Conservation (phyloP, 2,113 vertebrate species). For the Sinocyclocheilus anophthalmus region DNA sequence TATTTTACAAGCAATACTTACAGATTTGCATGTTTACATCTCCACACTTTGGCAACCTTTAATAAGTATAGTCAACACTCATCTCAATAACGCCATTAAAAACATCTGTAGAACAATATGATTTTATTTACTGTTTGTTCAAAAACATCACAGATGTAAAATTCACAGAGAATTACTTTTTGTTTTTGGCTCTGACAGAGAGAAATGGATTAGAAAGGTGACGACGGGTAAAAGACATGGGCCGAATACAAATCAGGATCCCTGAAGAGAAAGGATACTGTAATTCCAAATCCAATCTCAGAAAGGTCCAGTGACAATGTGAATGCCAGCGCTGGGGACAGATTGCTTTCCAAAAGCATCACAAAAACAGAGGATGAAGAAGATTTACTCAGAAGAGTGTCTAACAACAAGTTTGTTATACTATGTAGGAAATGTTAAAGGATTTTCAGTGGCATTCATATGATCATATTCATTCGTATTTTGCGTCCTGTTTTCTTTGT, state of each 20-base stretch:
- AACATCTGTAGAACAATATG: background rate
- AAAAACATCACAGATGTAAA: constrained; percentile 26
- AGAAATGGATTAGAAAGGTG: constrained; percentile 17
- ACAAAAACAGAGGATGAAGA: background rate
- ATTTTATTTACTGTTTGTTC: background rate
- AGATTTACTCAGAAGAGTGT: background rate
- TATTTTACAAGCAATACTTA: background rate
- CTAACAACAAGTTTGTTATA: background rate
- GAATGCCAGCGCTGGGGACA: background rate
- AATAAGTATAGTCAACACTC: background rate
- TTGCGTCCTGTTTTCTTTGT: no score
- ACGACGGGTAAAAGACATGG: constrained; percentile 11
- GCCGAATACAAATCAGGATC: constrained; percentile 8
- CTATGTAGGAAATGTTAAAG: no score
- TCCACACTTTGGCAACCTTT: background rate
- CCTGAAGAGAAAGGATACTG: background rate
- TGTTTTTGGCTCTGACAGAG: background rate
- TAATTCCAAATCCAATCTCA: constrained; percentile 35
- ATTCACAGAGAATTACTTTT: constrained; percentile 26
- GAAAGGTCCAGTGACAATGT: background rate
- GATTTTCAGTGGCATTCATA: background rate
- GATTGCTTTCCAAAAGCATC: constrained; percentile 19
- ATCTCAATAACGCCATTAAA: background rate
- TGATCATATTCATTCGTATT: background rate
- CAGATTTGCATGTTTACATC: background rate